Percentiles rank a stretch among this genome's conserved stretches.
Evolutionary conservation across 2,113 vertebrate genomes (phyloP).

Genomic region (Nerophis ophidion): DNA sequence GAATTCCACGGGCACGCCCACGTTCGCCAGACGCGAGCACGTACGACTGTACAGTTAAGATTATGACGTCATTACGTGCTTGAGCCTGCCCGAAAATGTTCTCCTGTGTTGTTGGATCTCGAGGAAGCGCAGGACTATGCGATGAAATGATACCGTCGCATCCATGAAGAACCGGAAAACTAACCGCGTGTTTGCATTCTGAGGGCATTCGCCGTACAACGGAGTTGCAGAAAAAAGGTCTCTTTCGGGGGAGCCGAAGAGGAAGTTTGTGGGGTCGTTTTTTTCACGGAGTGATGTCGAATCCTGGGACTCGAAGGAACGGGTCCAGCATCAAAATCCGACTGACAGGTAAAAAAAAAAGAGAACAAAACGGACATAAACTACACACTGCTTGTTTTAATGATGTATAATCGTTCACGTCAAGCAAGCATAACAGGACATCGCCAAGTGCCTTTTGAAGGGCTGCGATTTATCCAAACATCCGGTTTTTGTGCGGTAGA

Average conservation of each 20-base stretch:
- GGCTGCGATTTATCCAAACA: constrained; percentile 52
- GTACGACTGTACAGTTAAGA: constrained; percentile 54
- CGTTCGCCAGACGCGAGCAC: constrained; percentile 61
- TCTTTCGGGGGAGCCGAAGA: constrained; percentile 52
- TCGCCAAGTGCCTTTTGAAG: not conserved
- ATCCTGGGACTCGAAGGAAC: constrained; percentile 88
- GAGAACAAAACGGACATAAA: constrained; percentile 15
- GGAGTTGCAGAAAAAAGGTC: constrained; percentile 47
- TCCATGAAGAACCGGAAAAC: constrained; percentile 41
- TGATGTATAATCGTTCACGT: not conserved
- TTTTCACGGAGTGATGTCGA: constrained; percentile 89
- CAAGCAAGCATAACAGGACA: not conserved
- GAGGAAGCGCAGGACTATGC: constrained; percentile 69
- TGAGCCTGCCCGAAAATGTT: constrained; percentile 79
- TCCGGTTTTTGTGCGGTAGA: constrained; percentile 62
- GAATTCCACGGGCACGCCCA: constrained; percentile 44
- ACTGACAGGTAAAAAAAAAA: constrained; percentile 83
- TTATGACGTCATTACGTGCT: constrained; percentile 72
- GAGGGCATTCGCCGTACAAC: constrained; percentile 35
- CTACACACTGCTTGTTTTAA: constrained; percentile 28
- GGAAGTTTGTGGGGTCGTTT: constrained; percentile 70
- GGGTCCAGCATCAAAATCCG: constrained; percentile 97
- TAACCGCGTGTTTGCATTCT: constrained; percentile 34
- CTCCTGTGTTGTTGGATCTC: constrained; percentile 69
- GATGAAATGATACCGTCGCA: constrained; percentile 67